Conservation (phyloP, 2,113 vertebrate species). For the Trichechus manatus region DNA sequence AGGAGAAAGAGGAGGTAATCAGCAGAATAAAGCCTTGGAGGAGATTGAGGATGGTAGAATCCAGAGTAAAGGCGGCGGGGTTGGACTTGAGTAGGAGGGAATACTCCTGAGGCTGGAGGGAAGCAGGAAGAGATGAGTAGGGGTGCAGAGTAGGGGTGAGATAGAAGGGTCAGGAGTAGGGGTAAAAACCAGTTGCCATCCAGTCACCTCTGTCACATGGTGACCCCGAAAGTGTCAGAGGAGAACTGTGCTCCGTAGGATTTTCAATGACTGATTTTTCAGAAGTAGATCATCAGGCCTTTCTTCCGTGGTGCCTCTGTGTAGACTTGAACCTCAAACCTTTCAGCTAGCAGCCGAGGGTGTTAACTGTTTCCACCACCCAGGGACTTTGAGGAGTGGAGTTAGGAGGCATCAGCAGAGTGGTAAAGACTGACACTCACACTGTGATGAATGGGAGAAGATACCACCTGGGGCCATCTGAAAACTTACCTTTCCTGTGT, state of each 20-base stretch:
- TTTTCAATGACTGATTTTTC: too few relatives aligned
- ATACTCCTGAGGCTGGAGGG: background rate
- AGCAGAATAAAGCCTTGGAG: background rate
- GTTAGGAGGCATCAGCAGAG: background rate
- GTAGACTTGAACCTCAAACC: background rate
- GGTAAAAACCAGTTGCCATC: too few relatives aligned
- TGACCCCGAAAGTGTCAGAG: too few relatives aligned
- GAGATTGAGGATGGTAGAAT: background rate
- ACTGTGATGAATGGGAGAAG: background rate
- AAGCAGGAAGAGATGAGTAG: background rate
- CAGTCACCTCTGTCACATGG: too few relatives aligned
- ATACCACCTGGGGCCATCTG: fast-evolving
- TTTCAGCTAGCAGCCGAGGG: background rate
- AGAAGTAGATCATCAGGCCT: too few relatives aligned
- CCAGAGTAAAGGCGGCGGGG: background rate
- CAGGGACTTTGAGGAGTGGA: background rate
- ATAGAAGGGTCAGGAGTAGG: background rate
- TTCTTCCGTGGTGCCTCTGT: background rate
- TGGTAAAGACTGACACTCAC: background rate
- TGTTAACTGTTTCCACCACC: background rate
- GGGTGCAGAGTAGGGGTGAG: background rate
- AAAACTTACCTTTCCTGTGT: too few relatives aligned
- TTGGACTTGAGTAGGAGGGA: background rate
- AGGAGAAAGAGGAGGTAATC: background rate
- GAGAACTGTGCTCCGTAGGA: too few relatives aligned